These are phyloP conservation scores for Wiebesia pumilae DNA, from an alignment of 1,140 invertebrate genomes.

Conservation along the genomic window DNA sequence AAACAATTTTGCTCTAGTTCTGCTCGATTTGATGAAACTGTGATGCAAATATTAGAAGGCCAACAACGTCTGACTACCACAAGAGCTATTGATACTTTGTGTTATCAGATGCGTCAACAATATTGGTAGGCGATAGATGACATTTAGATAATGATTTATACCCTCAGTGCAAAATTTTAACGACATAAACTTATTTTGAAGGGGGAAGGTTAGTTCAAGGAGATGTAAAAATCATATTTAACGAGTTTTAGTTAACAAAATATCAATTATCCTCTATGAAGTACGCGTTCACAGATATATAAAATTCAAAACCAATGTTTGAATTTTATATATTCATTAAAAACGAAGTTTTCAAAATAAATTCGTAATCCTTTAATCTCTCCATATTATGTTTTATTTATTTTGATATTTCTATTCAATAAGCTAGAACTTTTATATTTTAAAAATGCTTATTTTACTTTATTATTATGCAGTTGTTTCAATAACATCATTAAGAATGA, in stretches of 20 bases:
- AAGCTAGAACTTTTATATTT: too few species aligned
- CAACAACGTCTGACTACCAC: constrained; percentile 5
- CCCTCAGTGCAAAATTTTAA: constrained; percentile 9
- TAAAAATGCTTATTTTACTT: too few species aligned
- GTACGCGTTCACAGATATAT: background rate
- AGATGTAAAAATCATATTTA: background rate
- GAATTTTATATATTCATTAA: background rate
- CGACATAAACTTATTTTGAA: background rate
- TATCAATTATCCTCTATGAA: background rate
- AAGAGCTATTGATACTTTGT: constrained; percentile 16
- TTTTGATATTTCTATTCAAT: too few species aligned
- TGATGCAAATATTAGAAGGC: constrained; percentile 26
- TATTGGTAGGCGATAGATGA: constrained; percentile 10
- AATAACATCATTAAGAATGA: too few species aligned
- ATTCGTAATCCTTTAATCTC: too few species aligned
- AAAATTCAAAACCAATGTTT: background rate
- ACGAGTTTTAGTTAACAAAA: background rate
- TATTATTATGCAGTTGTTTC: too few species aligned
- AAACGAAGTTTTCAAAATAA: too few species aligned
- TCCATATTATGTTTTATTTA: too few species aligned
- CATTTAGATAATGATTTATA: background rate
- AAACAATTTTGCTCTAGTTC: constrained; percentile 20
- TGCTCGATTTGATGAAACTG: constrained; percentile 22
- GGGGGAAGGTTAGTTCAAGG: background rate
- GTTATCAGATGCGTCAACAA: constrained; percentile 20